phyloP scores from a whole-genome alignment of 2,113 vertebrate species.

The Megaceryle torquata region DNA sequence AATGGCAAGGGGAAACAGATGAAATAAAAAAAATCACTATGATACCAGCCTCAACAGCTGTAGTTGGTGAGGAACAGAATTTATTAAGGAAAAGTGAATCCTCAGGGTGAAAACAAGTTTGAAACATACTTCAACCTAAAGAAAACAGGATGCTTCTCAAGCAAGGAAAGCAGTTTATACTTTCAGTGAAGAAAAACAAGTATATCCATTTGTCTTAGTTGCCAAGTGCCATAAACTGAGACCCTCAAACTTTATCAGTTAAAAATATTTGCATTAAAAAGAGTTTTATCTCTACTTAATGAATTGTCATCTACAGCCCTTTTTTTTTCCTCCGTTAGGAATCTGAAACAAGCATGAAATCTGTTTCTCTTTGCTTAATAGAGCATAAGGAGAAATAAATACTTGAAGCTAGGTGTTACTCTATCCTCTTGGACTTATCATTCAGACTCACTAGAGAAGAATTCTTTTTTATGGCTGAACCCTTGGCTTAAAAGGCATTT shows the following conservation, averaged over 20 bases:
- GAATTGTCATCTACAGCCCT: not conserved
- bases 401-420: not conserved
- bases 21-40: conserved; percentile 9
- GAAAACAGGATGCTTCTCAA: conserved; percentile 50
- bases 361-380: conserved; percentile 14
- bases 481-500: not conserved
- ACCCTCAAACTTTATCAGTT: not conserved
- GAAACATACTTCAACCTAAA: conserved; percentile 21
- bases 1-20: not conserved
- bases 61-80: conserved; percentile 15
- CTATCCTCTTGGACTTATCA: not conserved
- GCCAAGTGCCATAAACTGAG: not conserved
- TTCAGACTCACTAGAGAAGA: not conserved
- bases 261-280: not conserved
- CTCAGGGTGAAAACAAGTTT: conserved; percentile 32
- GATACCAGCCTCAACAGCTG: conserved; percentile 30
- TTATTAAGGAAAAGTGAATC: conserved; percentile 24
- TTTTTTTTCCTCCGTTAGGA: not conserved
- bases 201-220: not conserved
- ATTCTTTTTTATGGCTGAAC: not conserved
- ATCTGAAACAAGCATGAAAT: not conserved
- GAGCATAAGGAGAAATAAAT: not conserved
- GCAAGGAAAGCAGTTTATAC: conserved; percentile 13
- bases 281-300: not conserved
- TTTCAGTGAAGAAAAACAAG: conserved; percentile 28